phyloP scores from a whole-genome alignment of 2,797 vertebrate genomes.

The Mastacembelus armatus region DNA sequence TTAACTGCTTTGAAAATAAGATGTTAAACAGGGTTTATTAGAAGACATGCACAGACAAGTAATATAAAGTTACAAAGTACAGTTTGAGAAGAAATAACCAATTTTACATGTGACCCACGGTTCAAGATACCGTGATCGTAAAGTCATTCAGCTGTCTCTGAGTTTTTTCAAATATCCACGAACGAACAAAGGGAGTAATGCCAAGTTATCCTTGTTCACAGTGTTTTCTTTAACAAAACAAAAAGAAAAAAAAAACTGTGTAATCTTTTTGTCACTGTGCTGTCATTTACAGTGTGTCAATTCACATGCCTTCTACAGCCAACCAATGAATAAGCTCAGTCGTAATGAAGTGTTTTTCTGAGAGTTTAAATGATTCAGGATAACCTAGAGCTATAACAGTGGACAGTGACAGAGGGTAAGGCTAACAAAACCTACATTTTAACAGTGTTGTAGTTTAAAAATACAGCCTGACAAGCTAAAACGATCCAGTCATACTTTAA shows the following conservation, averaged over 20 bases:
- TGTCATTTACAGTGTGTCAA: slow-evolving; percentile 10
- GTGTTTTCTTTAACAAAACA: too few relatives aligned
- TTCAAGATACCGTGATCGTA: not conserved
- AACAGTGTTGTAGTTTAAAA: not conserved
- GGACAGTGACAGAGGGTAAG: too few relatives aligned
- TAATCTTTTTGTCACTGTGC: slow-evolving; percentile 2
- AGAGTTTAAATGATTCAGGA: too few relatives aligned
- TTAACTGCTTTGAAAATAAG: not conserved
- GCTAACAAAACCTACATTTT: too few relatives aligned
- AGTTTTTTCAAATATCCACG: not conserved
- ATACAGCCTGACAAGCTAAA: not conserved
- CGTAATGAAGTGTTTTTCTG: too few relatives aligned
- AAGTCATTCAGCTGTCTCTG: slow-evolving; percentile 5
- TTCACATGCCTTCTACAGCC: too few relatives aligned
- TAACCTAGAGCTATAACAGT: too few relatives aligned
- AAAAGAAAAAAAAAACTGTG: too few relatives aligned
- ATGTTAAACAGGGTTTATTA: not conserved
- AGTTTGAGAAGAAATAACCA: not conserved
- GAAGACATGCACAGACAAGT: not conserved
- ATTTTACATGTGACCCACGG: not conserved
- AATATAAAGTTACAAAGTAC: not conserved
- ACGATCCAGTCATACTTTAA: too few relatives aligned
- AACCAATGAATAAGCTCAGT: slow-evolving; percentile 41
- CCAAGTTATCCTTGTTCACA: too few relatives aligned
- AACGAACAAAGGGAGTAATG: too few relatives aligned